phyloP scores from a whole-genome alignment of 2,888 invertebrate species.

The Parnassius mnemosyne region DNA sequence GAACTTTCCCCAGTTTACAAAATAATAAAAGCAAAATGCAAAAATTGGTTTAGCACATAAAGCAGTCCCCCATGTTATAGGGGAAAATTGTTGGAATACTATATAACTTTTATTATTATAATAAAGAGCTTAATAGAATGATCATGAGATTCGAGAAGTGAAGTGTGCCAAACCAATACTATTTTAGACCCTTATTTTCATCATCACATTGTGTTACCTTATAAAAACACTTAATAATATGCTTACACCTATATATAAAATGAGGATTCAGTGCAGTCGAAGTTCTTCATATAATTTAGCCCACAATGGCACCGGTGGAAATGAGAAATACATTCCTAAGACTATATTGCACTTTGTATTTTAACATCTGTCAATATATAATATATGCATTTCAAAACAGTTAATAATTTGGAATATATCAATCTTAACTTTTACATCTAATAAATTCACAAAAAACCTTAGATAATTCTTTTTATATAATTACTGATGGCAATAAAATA shows the following conservation, averaged over 20 bases:
- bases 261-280: slow-evolving; percentile 28
- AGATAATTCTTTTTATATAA: slow-evolving; percentile 1
- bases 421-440: slow-evolving; percentile 19
- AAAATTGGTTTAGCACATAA: slow-evolving; percentile 52
- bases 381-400: slow-evolving; percentile 23
- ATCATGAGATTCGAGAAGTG: slow-evolving; percentile 31
- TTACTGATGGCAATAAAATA: slow-evolving; percentile 1
- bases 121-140: slow-evolving; percentile 25
- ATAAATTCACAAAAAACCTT: slow-evolving; percentile 24
- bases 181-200: slow-evolving; percentile 71
- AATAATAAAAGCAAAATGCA: slow-evolving; percentile 54
- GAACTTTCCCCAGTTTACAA: slow-evolving; percentile 66
- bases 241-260: slow-evolving; percentile 28
- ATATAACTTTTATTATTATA: neutral
- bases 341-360: slow-evolving; percentile 17
- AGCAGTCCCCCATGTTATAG: slow-evolving; percentile 29
- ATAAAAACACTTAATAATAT: slow-evolving; percentile 45
- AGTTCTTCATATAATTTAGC: slow-evolving; percentile 30
- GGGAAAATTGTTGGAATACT: slow-evolving; percentile 6
- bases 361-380: slow-evolving; percentile 16
- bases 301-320: slow-evolving; percentile 62
- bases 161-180: slow-evolving; percentile 64
- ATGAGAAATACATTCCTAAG: slow-evolving; percentile 35
- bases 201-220: slow-evolving; percentile 76
- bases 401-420: slow-evolving; percentile 25